A percentile compares a stretch with the other conserved stretches of the same genome.
These are phyloP conservation scores for Chironomus striatipennis DNA, from an alignment of 1,140 invertebrate genomes.

Conservation along the genomic window DNA sequence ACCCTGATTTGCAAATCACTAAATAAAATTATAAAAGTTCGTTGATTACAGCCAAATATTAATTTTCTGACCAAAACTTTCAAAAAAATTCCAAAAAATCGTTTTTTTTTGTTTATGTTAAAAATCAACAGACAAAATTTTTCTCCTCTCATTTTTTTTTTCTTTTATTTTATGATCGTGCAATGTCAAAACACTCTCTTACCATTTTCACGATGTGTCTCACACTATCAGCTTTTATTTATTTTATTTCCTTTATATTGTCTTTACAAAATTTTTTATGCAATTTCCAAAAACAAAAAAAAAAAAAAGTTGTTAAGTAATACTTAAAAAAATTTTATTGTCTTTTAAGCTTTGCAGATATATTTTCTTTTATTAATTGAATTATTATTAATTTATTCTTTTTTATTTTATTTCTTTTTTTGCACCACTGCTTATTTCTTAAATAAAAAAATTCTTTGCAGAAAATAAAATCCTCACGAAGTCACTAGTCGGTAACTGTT, in stretches of 20 bases:
- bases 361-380: not conserved
- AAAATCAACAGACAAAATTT: not conserved
- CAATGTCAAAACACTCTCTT: constrained; percentile 11
- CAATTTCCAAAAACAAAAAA: not conserved
- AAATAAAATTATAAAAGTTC: too few species aligned
- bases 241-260: not conserved
- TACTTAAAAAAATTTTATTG: not conserved
- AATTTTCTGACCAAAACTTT: too few species aligned
- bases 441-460: too few species aligned
- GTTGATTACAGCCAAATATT: too few species aligned
- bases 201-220: not conserved
- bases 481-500: too few species aligned
- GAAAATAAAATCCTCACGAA: too few species aligned
- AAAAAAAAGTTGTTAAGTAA: not conserved
- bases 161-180: not conserved
- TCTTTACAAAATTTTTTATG: not conserved
- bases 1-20: too few species aligned
- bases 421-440: too few species aligned
- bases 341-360: not conserved
- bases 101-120: too few species aligned
- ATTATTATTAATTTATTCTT: too few species aligned
- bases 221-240: not conserved
- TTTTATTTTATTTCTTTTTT: too few species aligned
- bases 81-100: too few species aligned
- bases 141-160: not conserved